Evolutionary conservation across 2,888 invertebrate species (phyloP).

Genomic region (Lacanobia wlatinum): DNA sequence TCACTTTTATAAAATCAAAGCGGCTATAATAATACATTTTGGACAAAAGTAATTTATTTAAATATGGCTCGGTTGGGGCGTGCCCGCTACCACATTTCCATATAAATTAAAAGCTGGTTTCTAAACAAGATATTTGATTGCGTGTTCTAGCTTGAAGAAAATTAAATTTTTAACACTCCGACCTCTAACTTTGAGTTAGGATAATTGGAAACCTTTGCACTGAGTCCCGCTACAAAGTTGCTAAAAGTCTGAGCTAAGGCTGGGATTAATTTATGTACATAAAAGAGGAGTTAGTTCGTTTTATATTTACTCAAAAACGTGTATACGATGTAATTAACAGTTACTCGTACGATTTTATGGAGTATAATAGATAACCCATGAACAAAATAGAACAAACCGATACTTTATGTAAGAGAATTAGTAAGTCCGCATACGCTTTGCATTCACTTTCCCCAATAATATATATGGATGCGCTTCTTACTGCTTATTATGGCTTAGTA

Average conservation of each 20-base stretch:
- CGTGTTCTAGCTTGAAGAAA: constrained; percentile 66
- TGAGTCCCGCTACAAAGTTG: constrained; percentile 22
- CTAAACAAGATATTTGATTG: constrained; percentile 82
- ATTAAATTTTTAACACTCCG: constrained; percentile 58
- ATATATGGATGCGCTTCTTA: too few relatives aligned
- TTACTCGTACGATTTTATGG: constrained; percentile 2
- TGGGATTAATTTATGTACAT: constrained; percentile 15
- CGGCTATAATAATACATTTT: constrained; percentile 56
- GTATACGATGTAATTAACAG: neutral
- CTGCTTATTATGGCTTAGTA: too few relatives aligned
- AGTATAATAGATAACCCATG: neutral
- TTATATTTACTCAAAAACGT: neutral
- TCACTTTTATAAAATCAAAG: constrained; percentile 54
- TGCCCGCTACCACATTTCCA: constrained; percentile 79
- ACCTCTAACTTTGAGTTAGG: constrained; percentile 46
- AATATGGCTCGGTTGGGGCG: constrained; percentile 71
- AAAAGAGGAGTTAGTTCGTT: neutral
- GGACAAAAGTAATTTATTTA: constrained; percentile 74
- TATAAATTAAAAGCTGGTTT: constrained; percentile 85
- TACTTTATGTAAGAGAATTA: too few relatives aligned
- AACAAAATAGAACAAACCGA: too few relatives aligned
- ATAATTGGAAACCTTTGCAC: constrained; percentile 52
- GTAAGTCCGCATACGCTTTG: too few relatives aligned
- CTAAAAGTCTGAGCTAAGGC: constrained; percentile 25
- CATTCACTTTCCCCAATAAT: too few relatives aligned